Evolutionary conservation across 2,888 invertebrate genomes (phyloP).

Genomic region (Mythimna lalbum): DNA sequence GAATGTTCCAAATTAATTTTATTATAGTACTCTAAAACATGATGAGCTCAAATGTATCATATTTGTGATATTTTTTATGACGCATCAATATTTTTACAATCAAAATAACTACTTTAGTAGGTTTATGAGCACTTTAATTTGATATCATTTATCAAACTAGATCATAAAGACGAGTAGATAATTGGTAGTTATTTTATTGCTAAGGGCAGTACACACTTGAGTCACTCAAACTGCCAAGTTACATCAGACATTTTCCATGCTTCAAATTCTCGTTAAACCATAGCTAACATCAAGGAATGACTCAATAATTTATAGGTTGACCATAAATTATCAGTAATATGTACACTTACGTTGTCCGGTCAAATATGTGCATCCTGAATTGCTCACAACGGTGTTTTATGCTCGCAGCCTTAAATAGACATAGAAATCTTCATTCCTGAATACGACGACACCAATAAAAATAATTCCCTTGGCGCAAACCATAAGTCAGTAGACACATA

Average conservation of each 20-base stretch:
- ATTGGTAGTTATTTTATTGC: slow-evolving; percentile 64
- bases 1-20: slow-evolving; percentile 49
- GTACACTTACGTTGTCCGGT: slow-evolving; percentile 60
- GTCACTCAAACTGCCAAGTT: neutral
- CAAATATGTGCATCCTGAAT: slow-evolving; percentile 63
- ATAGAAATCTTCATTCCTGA: slow-evolving; percentile 64
- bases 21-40: slow-evolving; percentile 63
- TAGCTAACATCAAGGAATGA: slow-evolving; percentile 35
- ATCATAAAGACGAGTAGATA: slow-evolving; percentile 64
- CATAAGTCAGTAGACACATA: slow-evolving; percentile 51
- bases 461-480: slow-evolving; percentile 51
- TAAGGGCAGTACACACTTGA: slow-evolving; percentile 45
- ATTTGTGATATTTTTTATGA: slow-evolving; percentile 67
- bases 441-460: slow-evolving; percentile 59
- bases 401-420: slow-evolving; percentile 57
- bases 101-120: slow-evolving; percentile 66
- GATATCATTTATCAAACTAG: slow-evolving; percentile 67
- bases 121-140: slow-evolving; percentile 69
- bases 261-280: slow-evolving; percentile 25
- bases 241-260: neutral
- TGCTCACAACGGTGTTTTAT: slow-evolving; percentile 60
- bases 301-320: slow-evolving; percentile 52
- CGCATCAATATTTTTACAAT: slow-evolving; percentile 70
- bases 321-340: slow-evolving; percentile 60
- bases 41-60: slow-evolving; percentile 64